phyloP scores from a whole-genome alignment of 92 coral and sea anemone species.

The Bergia puertoricense region DNA sequence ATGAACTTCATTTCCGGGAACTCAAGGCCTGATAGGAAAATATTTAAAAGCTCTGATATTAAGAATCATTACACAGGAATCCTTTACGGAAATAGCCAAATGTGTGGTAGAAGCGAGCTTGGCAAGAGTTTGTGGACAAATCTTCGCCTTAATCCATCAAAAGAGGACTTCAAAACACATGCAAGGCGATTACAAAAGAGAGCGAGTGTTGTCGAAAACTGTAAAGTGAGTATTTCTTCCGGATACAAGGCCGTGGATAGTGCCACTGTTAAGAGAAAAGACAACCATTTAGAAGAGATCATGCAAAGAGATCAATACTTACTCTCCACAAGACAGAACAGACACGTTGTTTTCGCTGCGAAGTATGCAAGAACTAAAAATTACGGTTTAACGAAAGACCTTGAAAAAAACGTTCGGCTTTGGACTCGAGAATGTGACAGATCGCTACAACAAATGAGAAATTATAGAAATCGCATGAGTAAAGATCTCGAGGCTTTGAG shows the following conservation, averaged over 20 bases:
- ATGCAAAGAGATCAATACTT: slow-evolving; percentile 59
- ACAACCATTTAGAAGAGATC: slow-evolving; percentile 45
- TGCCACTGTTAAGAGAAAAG: slow-evolving; percentile 18
- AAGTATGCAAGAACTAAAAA: slow-evolving; percentile 50
- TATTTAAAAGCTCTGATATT: neutral
- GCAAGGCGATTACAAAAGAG: neutral
- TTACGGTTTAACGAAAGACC: slow-evolving; percentile 25
- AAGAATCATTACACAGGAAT: neutral
- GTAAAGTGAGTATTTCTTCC: neutral
- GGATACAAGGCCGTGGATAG: neutral
- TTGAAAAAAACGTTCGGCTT: neutral
- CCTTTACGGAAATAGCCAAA: neutral
- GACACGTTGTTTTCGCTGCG: slow-evolving; percentile 60
- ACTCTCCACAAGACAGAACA: slow-evolving; percentile 55
- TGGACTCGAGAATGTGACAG: slow-evolving; percentile 31
- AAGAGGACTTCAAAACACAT: slow-evolving; percentile 8
- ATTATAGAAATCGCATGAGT: slow-evolving; percentile 8
- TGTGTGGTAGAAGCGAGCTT: neutral
- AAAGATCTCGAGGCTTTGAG: slow-evolving; percentile 23
- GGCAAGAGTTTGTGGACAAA: neutral
- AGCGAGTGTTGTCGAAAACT: neutral
- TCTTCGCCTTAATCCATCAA: neutral
- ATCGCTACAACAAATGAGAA: neutral
- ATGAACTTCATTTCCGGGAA: neutral
- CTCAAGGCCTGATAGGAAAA: neutral